Percentiles rank a stretch among this genome's conserved stretches.
These are phyloP conservation scores for Caenorhabditis drosophilae DNA, from an alignment of 2,888 invertebrate species.

Conservation along the genomic window DNA sequence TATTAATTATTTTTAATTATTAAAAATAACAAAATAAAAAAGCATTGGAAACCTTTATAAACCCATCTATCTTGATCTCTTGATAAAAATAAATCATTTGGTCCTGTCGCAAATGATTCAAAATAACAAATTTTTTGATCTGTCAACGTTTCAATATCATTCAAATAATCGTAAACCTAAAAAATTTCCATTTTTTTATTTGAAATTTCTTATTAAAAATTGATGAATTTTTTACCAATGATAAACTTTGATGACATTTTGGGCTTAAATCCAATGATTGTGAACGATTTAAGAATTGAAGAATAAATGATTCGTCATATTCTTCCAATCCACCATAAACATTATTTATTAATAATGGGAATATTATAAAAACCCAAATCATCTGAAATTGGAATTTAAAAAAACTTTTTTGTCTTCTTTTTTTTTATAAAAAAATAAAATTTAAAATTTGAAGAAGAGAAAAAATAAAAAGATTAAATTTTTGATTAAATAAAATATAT, in stretches of 20 bases:
- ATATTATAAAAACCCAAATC: slow-evolving; percentile 29
- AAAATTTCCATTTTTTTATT: too few species aligned
- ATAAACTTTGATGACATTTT: slow-evolving; percentile 52
- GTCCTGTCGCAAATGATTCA: slow-evolving; percentile 61
- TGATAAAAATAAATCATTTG: slow-evolving; percentile 47
- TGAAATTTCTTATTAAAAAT: too few species aligned
- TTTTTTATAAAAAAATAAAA: too few species aligned
- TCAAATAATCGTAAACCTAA: slow-evolving; percentile 58
- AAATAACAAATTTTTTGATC: slow-evolving; percentile 63
- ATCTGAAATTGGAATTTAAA: too few species aligned
- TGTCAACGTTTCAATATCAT: slow-evolving; percentile 58
- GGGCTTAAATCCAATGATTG: slow-evolving; percentile 40
- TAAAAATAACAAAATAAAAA: not conserved
- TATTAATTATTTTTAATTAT: slow-evolving; percentile 4
- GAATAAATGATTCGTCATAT: slow-evolving; percentile 42
- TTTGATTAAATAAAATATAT: too few species aligned
- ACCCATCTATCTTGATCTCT: slow-evolving; percentile 67
- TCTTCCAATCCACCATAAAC: slow-evolving; percentile 24
- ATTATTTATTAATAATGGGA: slow-evolving; percentile 12
- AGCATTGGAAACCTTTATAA: slow-evolving; percentile 49
- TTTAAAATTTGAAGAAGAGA: too few species aligned
- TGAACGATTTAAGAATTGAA: slow-evolving; percentile 43
- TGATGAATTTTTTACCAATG: too few species aligned
- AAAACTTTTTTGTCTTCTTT: too few species aligned
- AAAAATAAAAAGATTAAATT: too few species aligned